Evolutionary conservation across 2,113 vertebrate species (phyloP).

Genomic region (Lucifuga dentata): DNA sequence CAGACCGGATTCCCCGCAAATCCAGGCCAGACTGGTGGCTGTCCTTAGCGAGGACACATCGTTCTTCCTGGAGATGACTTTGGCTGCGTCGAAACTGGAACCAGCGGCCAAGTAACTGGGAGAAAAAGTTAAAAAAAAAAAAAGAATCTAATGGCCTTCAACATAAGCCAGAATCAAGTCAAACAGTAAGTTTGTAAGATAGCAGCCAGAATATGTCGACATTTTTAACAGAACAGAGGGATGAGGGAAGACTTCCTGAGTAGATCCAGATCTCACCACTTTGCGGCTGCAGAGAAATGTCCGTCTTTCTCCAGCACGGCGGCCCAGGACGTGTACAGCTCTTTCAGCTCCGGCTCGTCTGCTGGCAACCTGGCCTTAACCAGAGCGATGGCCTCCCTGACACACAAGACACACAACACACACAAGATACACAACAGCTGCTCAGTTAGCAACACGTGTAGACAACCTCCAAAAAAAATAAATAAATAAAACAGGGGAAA

Average conservation of each 20-base stretch:
- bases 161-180: too few relatives aligned
- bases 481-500: too few relatives aligned
- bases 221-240: too few relatives aligned
- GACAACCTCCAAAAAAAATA: too few relatives aligned
- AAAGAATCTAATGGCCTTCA: too few relatives aligned
- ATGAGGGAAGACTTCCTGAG: too few relatives aligned
- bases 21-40: slow-evolving; percentile 85
- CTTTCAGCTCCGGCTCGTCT: slow-evolving; percentile 88
- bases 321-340: slow-evolving; percentile 91
- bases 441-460: too few relatives aligned
- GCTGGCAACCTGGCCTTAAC: slow-evolving; percentile 90
- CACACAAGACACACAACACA: background rate
- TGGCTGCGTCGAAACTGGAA: slow-evolving; percentile 92
- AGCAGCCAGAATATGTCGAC: too few relatives aligned
- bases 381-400: slow-evolving; percentile 93
- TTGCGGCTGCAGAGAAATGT: slow-evolving; percentile 93
- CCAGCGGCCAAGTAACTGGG: slow-evolving; percentile 89
- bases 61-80: slow-evolving; percentile 92
- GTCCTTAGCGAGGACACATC: slow-evolving; percentile 87
- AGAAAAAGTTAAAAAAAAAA: background rate
- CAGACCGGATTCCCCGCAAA: slow-evolving; percentile 86
- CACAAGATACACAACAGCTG: too few relatives aligned
- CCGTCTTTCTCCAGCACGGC: slow-evolving; percentile 91
- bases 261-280: slow-evolving; percentile 85
- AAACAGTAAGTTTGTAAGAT: too few relatives aligned